Evolutionary conservation across 2,888 invertebrate genomes (phyloP).

Genomic region (Aphodius sticticus): DNA sequence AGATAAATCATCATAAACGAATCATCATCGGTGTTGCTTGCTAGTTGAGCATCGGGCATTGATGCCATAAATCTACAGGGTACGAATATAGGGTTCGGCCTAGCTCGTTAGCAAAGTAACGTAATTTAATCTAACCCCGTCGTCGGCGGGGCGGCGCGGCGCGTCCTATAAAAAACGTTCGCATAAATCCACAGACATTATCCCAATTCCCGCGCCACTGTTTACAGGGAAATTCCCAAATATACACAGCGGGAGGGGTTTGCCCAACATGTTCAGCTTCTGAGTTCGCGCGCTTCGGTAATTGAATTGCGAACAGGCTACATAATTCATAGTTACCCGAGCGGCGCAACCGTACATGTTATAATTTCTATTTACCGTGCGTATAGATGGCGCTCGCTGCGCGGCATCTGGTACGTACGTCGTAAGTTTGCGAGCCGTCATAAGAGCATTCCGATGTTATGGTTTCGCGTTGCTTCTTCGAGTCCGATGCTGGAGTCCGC

Average conservation of each 20-base stretch:
- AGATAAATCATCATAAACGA: too few relatives aligned
- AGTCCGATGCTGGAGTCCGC: not conserved
- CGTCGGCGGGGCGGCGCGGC: not conserved
- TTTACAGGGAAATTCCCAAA: not conserved
- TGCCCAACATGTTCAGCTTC: slow-evolving; percentile 9
- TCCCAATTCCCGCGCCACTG: not conserved
- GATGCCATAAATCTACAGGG: not conserved
- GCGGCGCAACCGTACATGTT: slow-evolving; percentile 22
- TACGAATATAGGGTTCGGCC: not conserved
- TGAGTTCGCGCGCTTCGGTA: not conserved
- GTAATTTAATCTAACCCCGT: not conserved
- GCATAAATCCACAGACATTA: slow-evolving; percentile 4
- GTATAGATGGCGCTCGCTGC: slow-evolving; percentile 14
- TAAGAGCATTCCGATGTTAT: slow-evolving; percentile 9
- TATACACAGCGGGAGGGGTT: slow-evolving; percentile 10
- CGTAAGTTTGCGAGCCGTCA: not conserved
- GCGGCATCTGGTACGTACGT: slow-evolving; percentile 12
- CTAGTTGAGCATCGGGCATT: not conserved
- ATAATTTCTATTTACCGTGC: slow-evolving; percentile 38
- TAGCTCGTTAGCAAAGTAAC: slow-evolving; percentile 4
- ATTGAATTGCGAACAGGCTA: slow-evolving; percentile 20
- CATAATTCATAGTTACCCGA: slow-evolving; percentile 25
- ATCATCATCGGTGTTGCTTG: too few relatives aligned
- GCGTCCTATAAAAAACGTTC: not conserved
- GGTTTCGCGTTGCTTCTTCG: not conserved